Base-by-base conservation (phyloP, 1,140 invertebrate species). In the Drosophila guanche region DNA sequence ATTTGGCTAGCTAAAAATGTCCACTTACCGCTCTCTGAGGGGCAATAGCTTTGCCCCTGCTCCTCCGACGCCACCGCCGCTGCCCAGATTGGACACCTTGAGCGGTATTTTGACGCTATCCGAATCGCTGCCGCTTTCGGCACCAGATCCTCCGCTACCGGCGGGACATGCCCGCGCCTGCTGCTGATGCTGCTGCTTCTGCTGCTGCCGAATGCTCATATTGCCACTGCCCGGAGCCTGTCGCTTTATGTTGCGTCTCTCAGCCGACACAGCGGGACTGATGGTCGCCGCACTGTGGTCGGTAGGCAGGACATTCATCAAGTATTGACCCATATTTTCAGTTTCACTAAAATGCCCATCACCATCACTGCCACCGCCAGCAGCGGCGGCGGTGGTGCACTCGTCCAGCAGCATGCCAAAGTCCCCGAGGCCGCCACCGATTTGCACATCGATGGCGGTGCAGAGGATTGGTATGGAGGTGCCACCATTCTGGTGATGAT, bases 11-110 rank as follows among this genome's bases (percentile, higher is more conserved):
- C 25, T 14, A 41, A 20, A 14, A 14, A 8, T 29, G 33, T 6
- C 70, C 46, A 83, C 79, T 92, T 80, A 95, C 94, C 94, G 93
- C 90, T 95, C 94, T 83, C 94, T 93, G 73, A 94, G 93, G 2
- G 93, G 93, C 66, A 90, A 53, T 37, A 90, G 59, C 46, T 90
- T 90, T 12, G 65, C 65, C 10, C 66, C 77, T 14, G 48, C 53
- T 48, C 56, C 67, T 3, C 57, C 67, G 20, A 72, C 62, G 42
- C 71, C 71, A 61, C 71, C 65, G 53, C 78, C 83, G 54, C 48
- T 83, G 60, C 89, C 89, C 73, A 90, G 68, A 59, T 90, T 90
- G 70, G 77, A 91, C 71, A 77, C 92, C 92, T 91, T 91, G n/a
- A 91, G 62, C 71, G 90, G 93, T 68, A 93, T 93, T 55, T 93